Evolutionary conservation across 2,888 invertebrate species (phyloP), one percentile per base, ranked within the genome.

Genomic region (Nycteola revayana): DNA sequence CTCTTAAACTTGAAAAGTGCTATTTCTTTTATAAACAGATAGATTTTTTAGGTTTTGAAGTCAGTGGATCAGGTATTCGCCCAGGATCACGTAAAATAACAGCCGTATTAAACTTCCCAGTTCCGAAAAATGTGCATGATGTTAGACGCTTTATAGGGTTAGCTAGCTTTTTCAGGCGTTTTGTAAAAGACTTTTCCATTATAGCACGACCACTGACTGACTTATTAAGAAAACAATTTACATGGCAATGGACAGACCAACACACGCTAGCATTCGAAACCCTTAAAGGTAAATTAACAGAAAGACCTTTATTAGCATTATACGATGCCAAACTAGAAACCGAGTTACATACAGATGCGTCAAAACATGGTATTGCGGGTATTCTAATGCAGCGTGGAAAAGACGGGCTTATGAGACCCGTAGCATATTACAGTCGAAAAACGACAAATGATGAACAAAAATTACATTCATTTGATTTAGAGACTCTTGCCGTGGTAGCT

Each of bases 361-460:
- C 17, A 14, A 14, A 27, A 10, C 6, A 9, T n/a, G 26, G 26
- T 1, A 3, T 27, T 1, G 26, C 26, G 5, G 26, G 26, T 3
- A 27, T 27, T 1, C 17, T 27, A 0, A 1, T 27, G n/a, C 26
- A 27, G 11, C n/a, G 8, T 3, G 17, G 8, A 1, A 1, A 2
- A 2, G 26, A 17, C 3, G 10, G 9, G 3, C 2, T 9, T 17
- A 2, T 17, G 2, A 14, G 8, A 5, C 26, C 26, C 3, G 46
- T 47, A 1, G 36, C 50, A 1, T 50, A 47, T 31, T 44, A 37
- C 28, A 50, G 50, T 11, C 10, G 45, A 0, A 37, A 53, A 25
- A 51, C 49, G 6, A 32, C 47, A n/a, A 0, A 17, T 5, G 44
- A 42, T 8, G 49, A 52, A 30, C 36, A 39, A 27, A 47, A 47